Base-by-base conservation (phyloP, 1,140 invertebrate genomes). In the Pseudomyrmex cubaensis region DNA sequence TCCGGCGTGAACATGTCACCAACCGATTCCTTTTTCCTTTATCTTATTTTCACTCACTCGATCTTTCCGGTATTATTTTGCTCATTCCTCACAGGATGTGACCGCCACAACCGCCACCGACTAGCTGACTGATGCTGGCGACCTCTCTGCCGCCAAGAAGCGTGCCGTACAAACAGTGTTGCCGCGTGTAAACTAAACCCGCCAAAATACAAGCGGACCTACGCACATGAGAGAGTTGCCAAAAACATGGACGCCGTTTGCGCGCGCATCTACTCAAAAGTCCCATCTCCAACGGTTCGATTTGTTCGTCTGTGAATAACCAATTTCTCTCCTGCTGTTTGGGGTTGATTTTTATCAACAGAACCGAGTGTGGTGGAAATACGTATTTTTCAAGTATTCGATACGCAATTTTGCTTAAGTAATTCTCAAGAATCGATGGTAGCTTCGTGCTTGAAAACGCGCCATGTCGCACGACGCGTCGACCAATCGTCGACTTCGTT, bases 131-230 rank as follows among this genome's bases (percentile, higher is more conserved):
- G 70, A 75, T 35, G 48, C 13, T 12, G 56, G 72, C 72, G 72
- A 75, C 72, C 72, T 75, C 72, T 75, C 20, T 62, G 35, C 62
- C 48, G 25, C 61, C 61, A 63, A 48, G 25, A 35, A 35, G 13
- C 64, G 66, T 78, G 70, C 85, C 83, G 69, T 88, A 35, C 35
- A 35, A 35, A 35, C 35, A 35, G 35, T 35, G 35, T 35, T 35
- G 87, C 85, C 88, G 88, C 88, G 88, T 89, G 85, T 85, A 85
- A 35, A 89, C 88, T 89, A 89, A 89, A 35, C 35, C 88, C 88
- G 88, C 88, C 88, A 89, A 89, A 89, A 89, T 70, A 83, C 69
- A 73, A 75, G 48, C 48, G 13, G 50, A 54, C 15, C 15, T 52
- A 10, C 50, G 62, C 69, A 50, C 67, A 64, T 48, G 69, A 54